Evolutionary conservation across 2,797 vertebrate genomes (phyloP).

Genomic region (Protosalanx chinensis): DNA sequence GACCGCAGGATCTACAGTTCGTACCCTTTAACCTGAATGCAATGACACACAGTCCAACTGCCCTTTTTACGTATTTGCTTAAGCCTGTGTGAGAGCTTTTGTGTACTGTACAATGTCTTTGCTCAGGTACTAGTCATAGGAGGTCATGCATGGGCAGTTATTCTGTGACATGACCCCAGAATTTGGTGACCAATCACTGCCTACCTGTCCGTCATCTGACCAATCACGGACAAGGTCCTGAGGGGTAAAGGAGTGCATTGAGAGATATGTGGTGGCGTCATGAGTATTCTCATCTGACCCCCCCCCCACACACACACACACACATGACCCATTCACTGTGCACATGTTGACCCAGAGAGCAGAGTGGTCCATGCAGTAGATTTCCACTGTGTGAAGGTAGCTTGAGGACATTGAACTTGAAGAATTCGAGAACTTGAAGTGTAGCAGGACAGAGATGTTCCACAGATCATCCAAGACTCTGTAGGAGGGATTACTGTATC

Average conservation of each 20-base stretch:
- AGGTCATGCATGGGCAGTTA: background rate
- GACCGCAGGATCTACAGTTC: background rate
- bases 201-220: background rate
- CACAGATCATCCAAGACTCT: background rate
- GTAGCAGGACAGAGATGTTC: background rate
- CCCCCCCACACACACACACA: too few relatives aligned
- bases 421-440: too few relatives aligned
- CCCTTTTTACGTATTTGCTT: background rate
- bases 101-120: background rate
- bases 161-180: background rate
- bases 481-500: background rate
- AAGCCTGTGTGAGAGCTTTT: background rate
- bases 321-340: background rate
- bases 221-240: conserved; percentile 10
- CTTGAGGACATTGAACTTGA: background rate
- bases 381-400: background rate
- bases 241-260: background rate
- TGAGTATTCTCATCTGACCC: too few relatives aligned
- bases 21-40: background rate
- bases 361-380: background rate
- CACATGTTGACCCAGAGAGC: background rate
- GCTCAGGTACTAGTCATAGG: background rate
- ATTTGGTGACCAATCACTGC: background rate
- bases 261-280: background rate
- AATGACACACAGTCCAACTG: background rate